phyloP scores from a whole-genome alignment of 2,888 invertebrate genomes.

The Noctuana brunneofusca region DNA sequence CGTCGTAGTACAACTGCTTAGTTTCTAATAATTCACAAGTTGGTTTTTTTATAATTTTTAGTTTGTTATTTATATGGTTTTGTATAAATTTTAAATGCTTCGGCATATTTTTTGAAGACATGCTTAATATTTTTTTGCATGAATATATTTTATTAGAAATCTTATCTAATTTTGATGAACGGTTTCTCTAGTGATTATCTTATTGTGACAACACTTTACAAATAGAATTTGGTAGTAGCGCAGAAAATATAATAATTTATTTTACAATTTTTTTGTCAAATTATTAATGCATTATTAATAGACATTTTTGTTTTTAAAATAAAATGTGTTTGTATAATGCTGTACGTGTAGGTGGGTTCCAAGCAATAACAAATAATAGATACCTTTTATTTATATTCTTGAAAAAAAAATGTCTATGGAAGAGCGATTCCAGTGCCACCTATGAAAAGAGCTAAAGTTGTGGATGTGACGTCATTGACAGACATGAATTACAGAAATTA shows the following conservation, averaged over 20 bases:
- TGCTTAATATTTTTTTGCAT: not conserved
- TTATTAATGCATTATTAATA: no score
- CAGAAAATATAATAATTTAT: no score
- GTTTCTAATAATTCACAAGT: constrained; percentile 57
- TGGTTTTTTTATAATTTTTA: constrained; percentile 53
- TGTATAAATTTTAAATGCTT: constrained; percentile 65
- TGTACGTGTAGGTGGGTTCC: no score
- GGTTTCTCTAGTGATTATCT: constrained; percentile 66
- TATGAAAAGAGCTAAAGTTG: constrained; percentile 41
- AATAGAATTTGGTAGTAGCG: no score
- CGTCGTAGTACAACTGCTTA: constrained; percentile 60
- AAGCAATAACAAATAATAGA: no score
- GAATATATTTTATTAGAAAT: not conserved
- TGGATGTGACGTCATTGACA: constrained; percentile 74
- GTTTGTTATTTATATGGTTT: constrained; percentile 48
- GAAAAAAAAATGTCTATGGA: constrained; percentile 41
- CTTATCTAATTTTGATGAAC: not conserved
- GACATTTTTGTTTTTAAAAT: no score
- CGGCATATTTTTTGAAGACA: constrained; percentile 45
- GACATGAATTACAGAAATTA: constrained; percentile 83
- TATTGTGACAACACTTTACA: not conserved
- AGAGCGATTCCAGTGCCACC: constrained; percentile 53
- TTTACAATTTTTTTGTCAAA: no score
- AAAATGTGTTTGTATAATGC: no score
- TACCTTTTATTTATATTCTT: no score